Conservation (phyloP, 2,888 invertebrate species). For the Nezara viridula region DNA sequence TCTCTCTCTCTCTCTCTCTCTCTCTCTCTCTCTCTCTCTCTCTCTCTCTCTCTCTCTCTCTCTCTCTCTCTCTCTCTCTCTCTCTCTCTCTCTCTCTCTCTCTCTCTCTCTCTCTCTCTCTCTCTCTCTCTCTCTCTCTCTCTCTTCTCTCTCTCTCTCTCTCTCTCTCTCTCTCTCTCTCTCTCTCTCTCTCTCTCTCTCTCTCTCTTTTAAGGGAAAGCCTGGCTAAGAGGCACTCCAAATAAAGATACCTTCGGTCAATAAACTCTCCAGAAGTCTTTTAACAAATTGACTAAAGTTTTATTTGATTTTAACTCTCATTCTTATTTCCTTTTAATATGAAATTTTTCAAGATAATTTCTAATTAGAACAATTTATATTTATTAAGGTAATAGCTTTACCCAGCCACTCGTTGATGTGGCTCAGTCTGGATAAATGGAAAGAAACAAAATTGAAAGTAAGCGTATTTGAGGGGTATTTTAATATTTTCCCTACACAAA, state of each 20-base stretch:
- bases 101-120: background rate
- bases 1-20: background rate
- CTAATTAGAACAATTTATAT: too few relatives aligned
- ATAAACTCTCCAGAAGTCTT: background rate
- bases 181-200: background rate
- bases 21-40: background rate
- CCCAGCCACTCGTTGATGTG: too few relatives aligned
- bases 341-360: too few relatives aligned
- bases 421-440: too few relatives aligned
- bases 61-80: background rate
- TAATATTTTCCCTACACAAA: too few relatives aligned
- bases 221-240: background rate
- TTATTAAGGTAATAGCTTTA: too few relatives aligned
- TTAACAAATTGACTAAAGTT: background rate
- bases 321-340: too few relatives aligned
- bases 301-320: background rate
- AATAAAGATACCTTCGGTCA: background rate
- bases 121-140: background rate
- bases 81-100: background rate
- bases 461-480: too few relatives aligned
- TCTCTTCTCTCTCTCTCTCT: background rate
- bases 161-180: background rate
- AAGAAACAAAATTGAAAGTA: too few relatives aligned
- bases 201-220: background rate
- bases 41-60: background rate